Evolutionary conservation across 1,140 invertebrate species (phyloP), one percentile per base, ranked within the genome.

Genomic region (Aphaenogaster floridana): DNA sequence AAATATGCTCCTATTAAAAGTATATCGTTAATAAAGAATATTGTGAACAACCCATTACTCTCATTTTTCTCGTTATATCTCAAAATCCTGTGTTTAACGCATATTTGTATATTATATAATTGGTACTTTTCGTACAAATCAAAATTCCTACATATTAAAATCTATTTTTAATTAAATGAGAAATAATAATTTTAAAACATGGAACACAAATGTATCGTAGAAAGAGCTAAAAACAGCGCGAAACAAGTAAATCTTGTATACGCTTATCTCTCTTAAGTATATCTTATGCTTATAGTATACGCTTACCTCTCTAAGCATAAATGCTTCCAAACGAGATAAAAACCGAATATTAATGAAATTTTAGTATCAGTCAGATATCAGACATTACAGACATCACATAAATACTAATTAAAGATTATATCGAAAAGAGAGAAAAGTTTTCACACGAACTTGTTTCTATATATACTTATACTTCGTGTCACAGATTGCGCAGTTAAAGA

Each of bases 361-460:
- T 34, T 61, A 34, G 4, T 59, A 3, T 11, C 21, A 59, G 21
- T 61, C 9, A 28, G 9, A 61, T 34, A 28, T 61, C 21, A 11
- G 9, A 28, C 9, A 8, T 61, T 52, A 52, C 15, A 28, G 50
- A 6, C 17, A 52, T 52, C 15, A 52, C 15, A 61, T 61, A 2
- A 8, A 21, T 9, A 59, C 0, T 34, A 34, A 28, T 34, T 61
- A 34, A 28, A 28, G 28, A 61, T 34, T 34, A 11, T 61, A 61
- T 9, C 28, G 59, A 13, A 57, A 63, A 21, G n/a, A 63, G 61
- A 63, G 61, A 63, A 63, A 63, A 63, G 4, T 63, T 63, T 36
- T 7, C 15, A 0, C 15, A 63, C 28, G 28, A 61, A 28, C 13
- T 36, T 36, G 28, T 13, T 61, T 61, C 28, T 61, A 34, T 3